phyloP scores from a whole-genome alignment of 2,797 vertebrate genomes.

The Schizopygopsis malacanthus region DNA sequence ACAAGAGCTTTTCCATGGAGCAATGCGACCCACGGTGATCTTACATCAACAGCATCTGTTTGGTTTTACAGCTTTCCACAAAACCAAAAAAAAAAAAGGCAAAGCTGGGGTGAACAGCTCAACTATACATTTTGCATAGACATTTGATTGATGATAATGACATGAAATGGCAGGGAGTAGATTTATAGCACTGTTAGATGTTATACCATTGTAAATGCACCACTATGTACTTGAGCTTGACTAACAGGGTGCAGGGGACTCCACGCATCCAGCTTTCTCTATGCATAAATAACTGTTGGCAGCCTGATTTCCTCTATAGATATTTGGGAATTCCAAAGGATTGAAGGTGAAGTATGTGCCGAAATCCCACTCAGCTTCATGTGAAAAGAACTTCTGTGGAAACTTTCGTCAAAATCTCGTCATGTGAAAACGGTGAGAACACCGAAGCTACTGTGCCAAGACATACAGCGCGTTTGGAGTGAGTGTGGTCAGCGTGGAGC shows the following conservation, averaged over 20 bases:
- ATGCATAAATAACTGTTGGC: constrained; percentile 54
- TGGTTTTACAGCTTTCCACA: constrained; percentile 21
- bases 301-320: constrained; percentile 38
- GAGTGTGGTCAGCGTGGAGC: constrained; percentile 15
- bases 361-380: constrained; percentile 51
- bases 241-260: constrained; percentile 59
- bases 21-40: neutral
- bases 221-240: constrained; percentile 53
- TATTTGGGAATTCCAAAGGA: constrained; percentile 40
- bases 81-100: constrained; percentile 7
- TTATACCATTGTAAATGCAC: constrained; percentile 50
- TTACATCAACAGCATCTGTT: constrained; percentile 26
- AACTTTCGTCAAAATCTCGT: constrained; percentile 40
- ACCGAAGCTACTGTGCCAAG: neutral
- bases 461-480: constrained; percentile 1
- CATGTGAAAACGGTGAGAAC: constrained; percentile 11
- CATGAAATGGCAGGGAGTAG: constrained; percentile 37
- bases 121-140: constrained; percentile 28
- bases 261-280: constrained; percentile 53
- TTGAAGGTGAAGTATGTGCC: constrained; percentile 46
- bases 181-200: constrained; percentile 50
- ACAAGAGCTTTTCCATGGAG: constrained; percentile 39
- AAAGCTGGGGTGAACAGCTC: constrained; percentile 19
- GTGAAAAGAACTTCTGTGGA: constrained; percentile 46
- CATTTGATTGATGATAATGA: constrained; percentile 49